A percentile compares a stretch with the other conserved stretches of the same genome.
These are phyloP conservation scores for Flexamia atlantica DNA, from an alignment of 2,888 invertebrate species.

Conservation along the genomic window DNA sequence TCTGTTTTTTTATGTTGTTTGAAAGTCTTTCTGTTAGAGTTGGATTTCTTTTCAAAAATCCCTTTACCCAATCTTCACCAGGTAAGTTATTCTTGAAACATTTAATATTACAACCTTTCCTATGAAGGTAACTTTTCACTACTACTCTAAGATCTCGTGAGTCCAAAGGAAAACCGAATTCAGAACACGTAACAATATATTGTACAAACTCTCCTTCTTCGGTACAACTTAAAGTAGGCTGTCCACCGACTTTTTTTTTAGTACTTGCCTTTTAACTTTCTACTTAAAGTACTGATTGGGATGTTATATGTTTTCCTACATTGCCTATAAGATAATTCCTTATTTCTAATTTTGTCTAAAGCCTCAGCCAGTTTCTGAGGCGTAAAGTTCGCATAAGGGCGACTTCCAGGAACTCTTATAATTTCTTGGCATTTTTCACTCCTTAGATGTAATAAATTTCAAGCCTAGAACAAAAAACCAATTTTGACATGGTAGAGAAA, in stretches of 20 bases:
- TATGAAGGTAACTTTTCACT: constrained; percentile 61
- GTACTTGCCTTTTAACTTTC: not conserved
- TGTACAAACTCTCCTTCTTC: too few species aligned
- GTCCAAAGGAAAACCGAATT: constrained; percentile 70
- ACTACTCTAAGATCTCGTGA: constrained; percentile 62
- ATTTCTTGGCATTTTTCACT: not conserved
- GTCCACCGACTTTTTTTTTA: too few species aligned
- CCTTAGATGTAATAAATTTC: not conserved
- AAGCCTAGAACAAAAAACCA: too few species aligned
- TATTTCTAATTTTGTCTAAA: constrained; percentile 3
- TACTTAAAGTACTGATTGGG: not conserved
- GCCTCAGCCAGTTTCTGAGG: constrained; percentile 35
- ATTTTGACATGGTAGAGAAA: too few species aligned
- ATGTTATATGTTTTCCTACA: not conserved
- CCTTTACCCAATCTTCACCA: constrained; percentile 69
- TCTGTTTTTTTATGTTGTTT: constrained; percentile 57
- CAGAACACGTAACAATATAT: constrained; percentile 20
- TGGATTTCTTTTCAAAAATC: constrained; percentile 67
- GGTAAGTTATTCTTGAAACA: constrained; percentile 70
- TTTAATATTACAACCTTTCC: constrained; percentile 59
- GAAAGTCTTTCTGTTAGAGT: constrained; percentile 7
- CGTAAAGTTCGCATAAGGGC: not conserved
- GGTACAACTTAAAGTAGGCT: too few species aligned
- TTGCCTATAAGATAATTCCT: not conserved
- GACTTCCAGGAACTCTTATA: not conserved